These are phyloP conservation scores for Hepsetus odoe DNA, from an alignment of 2,113 vertebrate species.

Conservation along the genomic window DNA sequence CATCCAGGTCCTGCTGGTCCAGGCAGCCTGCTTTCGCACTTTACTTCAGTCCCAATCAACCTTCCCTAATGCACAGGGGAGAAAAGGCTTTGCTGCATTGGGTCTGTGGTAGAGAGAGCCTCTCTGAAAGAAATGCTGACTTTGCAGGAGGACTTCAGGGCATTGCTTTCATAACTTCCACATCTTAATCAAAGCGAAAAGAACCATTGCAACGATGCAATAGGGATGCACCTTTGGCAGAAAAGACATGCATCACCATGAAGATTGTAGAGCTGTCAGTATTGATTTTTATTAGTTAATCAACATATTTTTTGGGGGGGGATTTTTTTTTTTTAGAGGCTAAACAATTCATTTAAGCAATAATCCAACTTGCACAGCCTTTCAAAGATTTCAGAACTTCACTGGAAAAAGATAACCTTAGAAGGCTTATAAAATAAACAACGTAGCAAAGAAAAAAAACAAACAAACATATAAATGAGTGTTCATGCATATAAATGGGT, in stretches of 20 bases:
- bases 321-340: not conserved
- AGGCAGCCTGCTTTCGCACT: not conserved
- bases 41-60: not conserved
- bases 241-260: not conserved
- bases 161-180: not conserved
- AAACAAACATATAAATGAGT: too few relatives aligned
- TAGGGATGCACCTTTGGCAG: too few relatives aligned
- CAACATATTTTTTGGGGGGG: too few relatives aligned
- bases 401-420: not conserved
- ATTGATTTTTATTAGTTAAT: too few relatives aligned
- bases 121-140: not conserved
- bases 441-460: not conserved
- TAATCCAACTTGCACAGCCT: not conserved
- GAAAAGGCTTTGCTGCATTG: too few relatives aligned
- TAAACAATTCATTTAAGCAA: not conserved
- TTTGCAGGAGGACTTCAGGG: not conserved
- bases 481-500: not conserved
- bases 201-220: too few relatives aligned
- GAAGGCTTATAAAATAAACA: too few relatives aligned
- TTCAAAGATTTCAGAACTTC: not conserved
- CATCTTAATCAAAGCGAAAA: not conserved
- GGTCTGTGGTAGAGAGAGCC: not conserved
- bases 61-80: not conserved
- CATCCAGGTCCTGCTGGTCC: conserved; percentile 5
- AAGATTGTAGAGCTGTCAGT: too few relatives aligned